Base-by-base conservation (phyloP, 2,888 invertebrate species). In the Zelleria hepariella region DNA sequence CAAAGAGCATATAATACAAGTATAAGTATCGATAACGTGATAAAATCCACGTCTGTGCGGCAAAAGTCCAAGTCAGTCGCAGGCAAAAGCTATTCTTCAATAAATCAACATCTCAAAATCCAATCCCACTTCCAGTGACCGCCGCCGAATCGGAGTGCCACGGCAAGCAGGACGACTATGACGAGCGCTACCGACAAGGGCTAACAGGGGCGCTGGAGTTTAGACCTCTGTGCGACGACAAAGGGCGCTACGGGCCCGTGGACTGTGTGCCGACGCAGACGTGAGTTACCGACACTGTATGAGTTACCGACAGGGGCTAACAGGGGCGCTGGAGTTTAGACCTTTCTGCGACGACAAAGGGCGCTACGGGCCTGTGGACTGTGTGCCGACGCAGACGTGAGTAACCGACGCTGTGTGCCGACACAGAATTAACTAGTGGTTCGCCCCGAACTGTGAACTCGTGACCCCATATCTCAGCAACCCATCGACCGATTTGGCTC, bases 351-450 rank as follows among this genome's bases (percentile, higher is more conserved):
- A 93, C 68, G 90, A 84, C 1, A 91, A 91, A 64, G 94, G 93
- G 0, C 74, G 81, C n/a, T 93, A 80, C 66, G 80, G 80, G 0
- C 75, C 91, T 0, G 86, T 89, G 53, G 86, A 90, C 63, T 94
- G 94, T 67, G 88, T 92, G 20, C 91, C 92, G 0, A 92, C 92
- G 20, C 92, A 93, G 65, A 90, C 92, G 94, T 94, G 84, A 86
- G 89, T 77, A 7, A 18, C n/a, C 10, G 32, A n/a, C n/a, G n/a
- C n/a, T n/a, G n/a, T n/a, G n/a, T n/a, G n/a, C n/a, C n/a, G n/a
- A n/a, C n/a, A n/a, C n/a, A n/a, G n/a, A n/a, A n/a, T n/a, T n/a
- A n/a, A n/a, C n/a, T n/a, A n/a, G n/a, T n/a, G n/a, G n/a, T n/a
- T n/a, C n/a, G n/a, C n/a, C n/a, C n/a, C n/a, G n/a, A n/a, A n/a